Conservation (phyloP, 2,888 invertebrate genomes). For the Agrotis exclamationis region DNA sequence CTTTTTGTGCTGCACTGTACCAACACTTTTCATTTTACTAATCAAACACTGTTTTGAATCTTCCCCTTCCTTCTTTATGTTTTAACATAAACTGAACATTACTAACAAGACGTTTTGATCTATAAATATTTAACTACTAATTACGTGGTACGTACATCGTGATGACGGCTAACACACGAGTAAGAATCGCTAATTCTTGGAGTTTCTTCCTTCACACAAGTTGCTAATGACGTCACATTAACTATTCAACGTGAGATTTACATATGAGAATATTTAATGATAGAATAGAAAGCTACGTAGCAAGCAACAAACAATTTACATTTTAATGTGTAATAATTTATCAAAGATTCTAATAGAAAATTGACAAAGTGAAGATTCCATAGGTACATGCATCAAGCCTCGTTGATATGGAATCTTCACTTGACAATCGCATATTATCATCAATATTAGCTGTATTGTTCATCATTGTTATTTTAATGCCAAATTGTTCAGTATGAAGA, state of each 20-base stretch:
- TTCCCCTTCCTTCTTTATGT: background rate
- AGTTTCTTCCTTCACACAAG: constrained; percentile 60
- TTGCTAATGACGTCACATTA: constrained; percentile 69
- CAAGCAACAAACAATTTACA: background rate
- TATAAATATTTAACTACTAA: constrained; percentile 74
- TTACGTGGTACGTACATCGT: constrained; percentile 59
- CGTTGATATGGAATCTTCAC: too few relatives aligned
- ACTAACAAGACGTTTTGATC: background rate
- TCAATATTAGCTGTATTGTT: too few relatives aligned
- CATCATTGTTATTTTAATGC: too few relatives aligned
- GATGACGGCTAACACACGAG: constrained; percentile 61
- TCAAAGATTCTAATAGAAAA: background rate
- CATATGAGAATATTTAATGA: constrained; percentile 48
- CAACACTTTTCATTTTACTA: background rate
- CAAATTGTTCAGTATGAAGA: too few relatives aligned
- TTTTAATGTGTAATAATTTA: background rate
- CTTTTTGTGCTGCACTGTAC: too few relatives aligned
- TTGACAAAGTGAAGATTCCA: too few relatives aligned
- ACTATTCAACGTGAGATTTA: constrained; percentile 64
- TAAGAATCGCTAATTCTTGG: constrained; percentile 72
- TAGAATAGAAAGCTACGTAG: background rate
- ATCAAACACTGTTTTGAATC: background rate
- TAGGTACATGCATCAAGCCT: too few relatives aligned
- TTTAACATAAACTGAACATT: background rate
- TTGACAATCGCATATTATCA: too few relatives aligned